phyloP scores from a whole-genome alignment of 2,888 invertebrate genomes.

The Euplagia quadripunctaria region DNA sequence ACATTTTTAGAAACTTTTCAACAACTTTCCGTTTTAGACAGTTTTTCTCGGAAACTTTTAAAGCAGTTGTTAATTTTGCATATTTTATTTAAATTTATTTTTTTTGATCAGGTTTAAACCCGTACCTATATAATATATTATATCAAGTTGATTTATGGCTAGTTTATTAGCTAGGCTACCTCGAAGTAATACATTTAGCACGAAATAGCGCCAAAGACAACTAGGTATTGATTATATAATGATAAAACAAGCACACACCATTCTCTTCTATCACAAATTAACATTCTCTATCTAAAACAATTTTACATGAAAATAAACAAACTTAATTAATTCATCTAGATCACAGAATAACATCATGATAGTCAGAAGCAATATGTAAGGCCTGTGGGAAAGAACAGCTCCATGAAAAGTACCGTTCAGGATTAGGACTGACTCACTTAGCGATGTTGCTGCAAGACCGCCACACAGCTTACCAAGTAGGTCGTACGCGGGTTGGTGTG shows the following conservation, averaged over 20 bases:
- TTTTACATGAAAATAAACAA: not conserved
- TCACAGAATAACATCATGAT: not conserved
- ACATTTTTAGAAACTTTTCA: slow-evolving; percentile 4
- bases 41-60: slow-evolving; percentile 16
- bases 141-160: too few relatives aligned
- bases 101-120: not conserved
- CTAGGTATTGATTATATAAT: slow-evolving; percentile 20
- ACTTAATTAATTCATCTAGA: not conserved
- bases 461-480: not conserved
- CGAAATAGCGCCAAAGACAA: slow-evolving; percentile 24
- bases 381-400: not conserved
- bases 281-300: too few relatives aligned
- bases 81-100: slow-evolving; percentile 22
- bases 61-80: slow-evolving; percentile 32
- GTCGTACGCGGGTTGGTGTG: not conserved
- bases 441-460: not conserved
- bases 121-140: not conserved
- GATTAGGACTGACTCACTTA: not conserved
- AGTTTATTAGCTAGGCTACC: slow-evolving; percentile 18
- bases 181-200: slow-evolving; percentile 41
- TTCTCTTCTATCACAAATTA: not conserved
- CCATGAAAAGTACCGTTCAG: not conserved
- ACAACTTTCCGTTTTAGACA: not conserved
- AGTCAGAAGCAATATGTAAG: not conserved
- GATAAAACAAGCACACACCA: not conserved